Percentiles rank a stretch among this genome's conserved stretches.
Evolutionary conservation across 1,140 invertebrate genomes (phyloP).

Genomic region (Potamilus streckersoni): DNA sequence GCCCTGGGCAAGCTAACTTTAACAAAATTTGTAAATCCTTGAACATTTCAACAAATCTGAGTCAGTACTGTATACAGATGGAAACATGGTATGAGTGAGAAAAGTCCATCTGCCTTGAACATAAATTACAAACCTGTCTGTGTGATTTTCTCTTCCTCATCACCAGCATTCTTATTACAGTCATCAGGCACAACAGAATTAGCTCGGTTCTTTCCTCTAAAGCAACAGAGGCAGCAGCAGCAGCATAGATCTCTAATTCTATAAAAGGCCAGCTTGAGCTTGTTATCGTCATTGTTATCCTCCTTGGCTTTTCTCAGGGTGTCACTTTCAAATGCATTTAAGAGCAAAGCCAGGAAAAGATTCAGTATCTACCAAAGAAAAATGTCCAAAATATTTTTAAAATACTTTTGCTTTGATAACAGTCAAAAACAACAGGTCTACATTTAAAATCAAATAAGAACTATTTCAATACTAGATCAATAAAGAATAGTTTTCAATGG

Average conservation of each 20-base stretch:
- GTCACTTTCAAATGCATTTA: slow-evolving; percentile 95
- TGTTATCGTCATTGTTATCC: slow-evolving; percentile 45
- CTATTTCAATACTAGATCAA: slow-evolving; percentile 1
- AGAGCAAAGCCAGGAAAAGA: slow-evolving; percentile 98
- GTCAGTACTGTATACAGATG: background rate
- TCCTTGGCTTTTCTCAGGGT: slow-evolving; percentile 81
- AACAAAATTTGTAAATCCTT: too few relatives aligned
- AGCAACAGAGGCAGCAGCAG: slow-evolving; percentile 75
- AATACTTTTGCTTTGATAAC: too few relatives aligned
- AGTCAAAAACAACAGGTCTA: too few relatives aligned
- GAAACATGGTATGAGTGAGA: background rate
- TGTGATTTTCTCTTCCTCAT: slow-evolving; percentile 2
- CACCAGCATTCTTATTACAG: slow-evolving; percentile 64
- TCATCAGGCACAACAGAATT: slow-evolving; percentile 86
- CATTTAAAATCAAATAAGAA: background rate
- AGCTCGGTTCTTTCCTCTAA: slow-evolving; percentile 81
- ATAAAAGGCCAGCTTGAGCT: slow-evolving; percentile 44
- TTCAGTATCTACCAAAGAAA: slow-evolving; percentile 86
- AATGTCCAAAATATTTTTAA: too few relatives aligned
- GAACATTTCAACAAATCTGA: background rate
- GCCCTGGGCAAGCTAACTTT: too few relatives aligned
- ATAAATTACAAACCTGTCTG: too few relatives aligned
- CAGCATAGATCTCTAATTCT: slow-evolving; percentile 44
- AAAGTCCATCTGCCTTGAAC: too few relatives aligned
- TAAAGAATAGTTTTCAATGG: background rate